Evolutionary conservation across 1,140 invertebrate species (phyloP).

Genomic region (Dufourea novaeangliae): DNA sequence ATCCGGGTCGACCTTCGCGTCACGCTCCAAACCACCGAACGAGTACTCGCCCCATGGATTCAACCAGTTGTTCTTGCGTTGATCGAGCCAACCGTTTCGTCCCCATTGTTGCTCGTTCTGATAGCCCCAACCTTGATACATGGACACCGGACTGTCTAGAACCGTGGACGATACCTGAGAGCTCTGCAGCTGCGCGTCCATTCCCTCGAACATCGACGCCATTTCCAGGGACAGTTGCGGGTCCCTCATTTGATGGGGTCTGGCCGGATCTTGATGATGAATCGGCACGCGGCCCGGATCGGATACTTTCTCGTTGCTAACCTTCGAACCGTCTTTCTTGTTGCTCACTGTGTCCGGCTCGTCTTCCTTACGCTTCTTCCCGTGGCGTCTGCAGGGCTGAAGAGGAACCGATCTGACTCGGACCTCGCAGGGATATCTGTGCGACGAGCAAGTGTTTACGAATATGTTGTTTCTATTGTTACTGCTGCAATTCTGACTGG

Average conservation of each 20-base stretch:
- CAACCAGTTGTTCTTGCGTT: constrained; percentile 76
- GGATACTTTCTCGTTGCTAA: constrained; percentile 66
- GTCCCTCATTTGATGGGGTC: constrained; percentile 71
- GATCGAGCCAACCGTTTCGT: constrained; percentile 75
- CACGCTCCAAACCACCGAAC: constrained; percentile 77
- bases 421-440: constrained; percentile 91
- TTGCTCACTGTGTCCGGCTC: constrained; percentile 81
- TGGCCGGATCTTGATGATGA: constrained; percentile 72
- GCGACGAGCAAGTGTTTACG: no score
- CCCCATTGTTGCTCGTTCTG: constrained; percentile 77
- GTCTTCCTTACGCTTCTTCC: constrained; percentile 90
- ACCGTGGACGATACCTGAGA: constrained; percentile 92
- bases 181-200: constrained; percentile 89
- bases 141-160: constrained; percentile 86
- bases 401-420: constrained; percentile 91
- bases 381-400: constrained; percentile 89
- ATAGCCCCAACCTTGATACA: constrained; percentile 82
- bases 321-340: constrained; percentile 77
- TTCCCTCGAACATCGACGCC: constrained; percentile 88
- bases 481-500: no score
- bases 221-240: constrained; percentile 83
- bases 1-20: constrained; percentile 85
- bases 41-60: constrained; percentile 83
- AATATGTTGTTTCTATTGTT: no score
- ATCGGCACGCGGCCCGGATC: constrained; percentile 66